Evolutionary conservation across 2,113 vertebrate species (phyloP).

Genomic region (Numida meleagris): DNA sequence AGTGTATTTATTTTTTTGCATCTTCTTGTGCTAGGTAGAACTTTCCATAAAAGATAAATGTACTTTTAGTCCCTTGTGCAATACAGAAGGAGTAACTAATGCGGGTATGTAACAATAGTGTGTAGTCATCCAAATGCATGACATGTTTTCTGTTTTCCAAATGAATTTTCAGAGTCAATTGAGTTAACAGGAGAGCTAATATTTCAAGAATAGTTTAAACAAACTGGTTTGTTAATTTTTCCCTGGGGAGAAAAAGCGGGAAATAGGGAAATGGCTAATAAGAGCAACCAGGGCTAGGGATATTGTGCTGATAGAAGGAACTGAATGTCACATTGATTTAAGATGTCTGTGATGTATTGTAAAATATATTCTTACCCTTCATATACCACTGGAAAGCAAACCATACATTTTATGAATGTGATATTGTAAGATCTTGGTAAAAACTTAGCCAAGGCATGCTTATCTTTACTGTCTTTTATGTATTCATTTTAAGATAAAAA

Average conservation of each 20-base stretch:
- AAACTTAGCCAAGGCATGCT: background rate
- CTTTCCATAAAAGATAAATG: slow-evolving; percentile 66
- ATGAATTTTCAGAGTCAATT: slow-evolving; percentile 47
- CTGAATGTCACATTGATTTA: slow-evolving; percentile 49
- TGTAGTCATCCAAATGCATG: background rate
- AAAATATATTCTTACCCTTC: slow-evolving; percentile 1
- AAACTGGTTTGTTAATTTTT: slow-evolving; percentile 60
- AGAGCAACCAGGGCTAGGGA: slow-evolving; percentile 41
- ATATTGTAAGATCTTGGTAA: background rate
- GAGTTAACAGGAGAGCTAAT: slow-evolving; percentile 54
- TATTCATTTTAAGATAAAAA: background rate
- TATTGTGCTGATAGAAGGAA: slow-evolving; percentile 44
- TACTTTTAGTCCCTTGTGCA: slow-evolving; percentile 66
- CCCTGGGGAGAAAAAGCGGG: background rate
- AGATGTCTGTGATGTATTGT: slow-evolving; percentile 18
- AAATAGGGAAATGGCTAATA: slow-evolving; percentile 51
- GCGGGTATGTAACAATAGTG: background rate
- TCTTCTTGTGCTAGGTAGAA: slow-evolving; percentile 54
- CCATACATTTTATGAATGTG: background rate
- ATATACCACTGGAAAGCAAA: background rate
- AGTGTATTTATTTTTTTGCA: slow-evolving; percentile 72
- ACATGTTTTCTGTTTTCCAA: slow-evolving; percentile 38
- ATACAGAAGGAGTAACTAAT: slow-evolving; percentile 27
- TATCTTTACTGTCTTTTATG: background rate
- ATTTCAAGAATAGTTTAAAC: slow-evolving; percentile 60